Conservation (phyloP, 2,113 vertebrate genomes). For the Entosphenus tridentatus region DNA sequence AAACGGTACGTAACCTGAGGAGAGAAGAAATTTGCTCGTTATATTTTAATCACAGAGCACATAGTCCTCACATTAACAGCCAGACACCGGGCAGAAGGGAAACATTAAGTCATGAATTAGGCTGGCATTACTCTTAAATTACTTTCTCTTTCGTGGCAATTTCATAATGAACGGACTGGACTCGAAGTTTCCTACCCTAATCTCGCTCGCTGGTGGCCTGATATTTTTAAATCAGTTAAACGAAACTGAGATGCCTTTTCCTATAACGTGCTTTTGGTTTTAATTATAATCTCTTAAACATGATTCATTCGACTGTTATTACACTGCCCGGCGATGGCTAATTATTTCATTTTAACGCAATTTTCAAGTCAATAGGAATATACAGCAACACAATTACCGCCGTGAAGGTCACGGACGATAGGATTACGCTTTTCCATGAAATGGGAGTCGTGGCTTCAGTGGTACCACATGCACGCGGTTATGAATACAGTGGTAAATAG, state of each 20-base stretch:
- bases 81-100: slow-evolving; percentile 5
- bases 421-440: slow-evolving; percentile 3
- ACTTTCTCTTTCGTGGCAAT: slow-evolving; percentile 4
- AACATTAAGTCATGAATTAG: slow-evolving; percentile 6
- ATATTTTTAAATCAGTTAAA: neutral
- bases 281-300: slow-evolving; percentile 4
- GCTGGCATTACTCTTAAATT: slow-evolving; percentile 3
- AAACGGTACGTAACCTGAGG: slow-evolving; percentile 65
- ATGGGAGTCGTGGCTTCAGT: neutral
- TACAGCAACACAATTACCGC: slow-evolving; percentile 3
- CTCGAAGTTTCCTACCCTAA: neutral
- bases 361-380: slow-evolving; percentile 5
- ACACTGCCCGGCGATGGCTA: slow-evolving; percentile 1
- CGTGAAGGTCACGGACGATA: neutral
- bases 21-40: slow-evolving; percentile 5
- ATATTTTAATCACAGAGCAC: slow-evolving; percentile 6
- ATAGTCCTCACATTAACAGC: slow-evolving; percentile 3
- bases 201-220: slow-evolving; percentile 2
- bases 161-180: slow-evolving; percentile 2
- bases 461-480: neutral
- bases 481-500: slow-evolving; percentile 3
- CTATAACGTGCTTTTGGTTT: neutral
- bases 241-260: slow-evolving; percentile 4
- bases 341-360: slow-evolving; percentile 6
- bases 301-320: slow-evolving; percentile 6